These are phyloP conservation scores for Corythornis leucogaster DNA, from an alignment of 2,797 vertebrate species.

Conservation along the genomic window DNA sequence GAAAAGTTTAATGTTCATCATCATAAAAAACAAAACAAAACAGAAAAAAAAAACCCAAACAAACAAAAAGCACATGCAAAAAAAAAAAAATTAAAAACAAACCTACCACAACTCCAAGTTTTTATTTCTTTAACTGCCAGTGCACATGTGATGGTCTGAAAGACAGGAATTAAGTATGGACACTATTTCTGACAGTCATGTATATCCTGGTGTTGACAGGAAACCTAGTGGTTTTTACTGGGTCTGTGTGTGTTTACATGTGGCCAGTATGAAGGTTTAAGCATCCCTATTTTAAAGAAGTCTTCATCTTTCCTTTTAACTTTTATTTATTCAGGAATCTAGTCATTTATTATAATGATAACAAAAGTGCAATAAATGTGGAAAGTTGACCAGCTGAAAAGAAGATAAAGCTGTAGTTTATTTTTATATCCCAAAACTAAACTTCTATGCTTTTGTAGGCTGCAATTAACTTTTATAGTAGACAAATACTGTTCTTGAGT, in stretches of 20 bases:
- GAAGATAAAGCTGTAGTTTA: neutral
- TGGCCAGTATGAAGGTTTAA: neutral
- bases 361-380: neutral
- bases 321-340: neutral
- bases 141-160: neutral
- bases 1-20: neutral
- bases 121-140: neutral
- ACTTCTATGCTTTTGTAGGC: neutral
- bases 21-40: neutral
- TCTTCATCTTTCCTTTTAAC: neutral
- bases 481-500: neutral
- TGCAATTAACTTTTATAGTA: neutral
- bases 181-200: neutral
- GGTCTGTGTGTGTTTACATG: neutral
- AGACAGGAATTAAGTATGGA: neutral
- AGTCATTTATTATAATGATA: neutral
- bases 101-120: neutral
- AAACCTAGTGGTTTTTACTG: neutral
- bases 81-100: neutral
- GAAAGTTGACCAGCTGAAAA: neutral
- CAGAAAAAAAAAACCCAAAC: too few relatives aligned
- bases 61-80: too few relatives aligned
- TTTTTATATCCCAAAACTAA: neutral
- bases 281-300: neutral
- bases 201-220: neutral